These are phyloP conservation scores for Lucifuga dentata DNA, from an alignment of 2,113 vertebrate genomes.

Conservation along the genomic window DNA sequence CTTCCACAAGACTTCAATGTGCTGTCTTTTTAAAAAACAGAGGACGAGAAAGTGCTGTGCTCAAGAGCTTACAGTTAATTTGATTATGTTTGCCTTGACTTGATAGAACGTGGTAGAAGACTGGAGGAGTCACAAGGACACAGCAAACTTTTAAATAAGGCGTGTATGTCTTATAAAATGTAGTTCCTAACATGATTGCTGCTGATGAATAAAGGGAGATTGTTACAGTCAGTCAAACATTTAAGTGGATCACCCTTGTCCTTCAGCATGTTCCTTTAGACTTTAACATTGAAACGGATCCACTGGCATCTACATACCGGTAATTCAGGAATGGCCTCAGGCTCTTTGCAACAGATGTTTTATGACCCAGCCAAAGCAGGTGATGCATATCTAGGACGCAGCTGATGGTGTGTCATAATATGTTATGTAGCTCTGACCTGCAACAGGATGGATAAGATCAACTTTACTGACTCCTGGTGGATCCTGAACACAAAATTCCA, in stretches of 20 bases:
- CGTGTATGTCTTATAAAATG: neutral
- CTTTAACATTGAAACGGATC: neutral
- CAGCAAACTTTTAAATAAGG: neutral
- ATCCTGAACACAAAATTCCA: neutral
- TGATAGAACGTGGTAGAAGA: no score
- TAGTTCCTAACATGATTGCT: neutral
- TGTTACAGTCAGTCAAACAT: constrained; percentile 24
- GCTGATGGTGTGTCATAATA: neutral
- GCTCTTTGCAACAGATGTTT: neutral
- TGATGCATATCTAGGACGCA: neutral
- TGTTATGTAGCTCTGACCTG: no score
- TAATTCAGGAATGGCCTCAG: neutral
- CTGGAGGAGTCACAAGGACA: no score
- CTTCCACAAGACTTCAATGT: no score
- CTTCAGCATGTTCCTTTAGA: constrained; percentile 1
- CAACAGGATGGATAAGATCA: no score
- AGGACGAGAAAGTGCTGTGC: no score
- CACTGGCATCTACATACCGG: neutral
- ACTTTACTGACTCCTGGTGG: no score
- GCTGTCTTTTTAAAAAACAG: no score
- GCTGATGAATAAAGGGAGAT: constrained; percentile 4
- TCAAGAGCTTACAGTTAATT: no score
- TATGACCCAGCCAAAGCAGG: neutral
- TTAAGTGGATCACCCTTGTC: constrained; percentile 17
- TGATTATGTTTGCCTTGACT: no score